These are phyloP conservation scores for Tetranychus piercei DNA, from an alignment of 2,888 invertebrate genomes.

Conservation along the genomic window DNA sequence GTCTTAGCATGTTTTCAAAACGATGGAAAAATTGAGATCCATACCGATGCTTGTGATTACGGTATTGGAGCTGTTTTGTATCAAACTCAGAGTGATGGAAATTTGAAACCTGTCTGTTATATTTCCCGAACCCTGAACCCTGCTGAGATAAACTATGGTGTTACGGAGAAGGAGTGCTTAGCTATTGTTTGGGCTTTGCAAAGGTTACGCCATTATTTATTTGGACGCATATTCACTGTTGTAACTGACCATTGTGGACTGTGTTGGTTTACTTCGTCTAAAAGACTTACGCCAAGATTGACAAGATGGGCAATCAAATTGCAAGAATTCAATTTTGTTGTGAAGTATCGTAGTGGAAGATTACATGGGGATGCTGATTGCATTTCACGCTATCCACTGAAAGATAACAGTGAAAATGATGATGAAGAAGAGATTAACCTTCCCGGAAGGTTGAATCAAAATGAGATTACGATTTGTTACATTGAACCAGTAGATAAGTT, in stretches of 20 bases:
- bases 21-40: slow-evolving; percentile 6
- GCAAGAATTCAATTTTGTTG: background rate
- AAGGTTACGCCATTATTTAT: slow-evolving; percentile 14
- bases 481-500: too few relatives aligned
- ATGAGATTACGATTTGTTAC: too few relatives aligned
- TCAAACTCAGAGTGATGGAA: background rate
- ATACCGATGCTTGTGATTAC: slow-evolving; percentile 11
- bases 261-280: slow-evolving; percentile 2
- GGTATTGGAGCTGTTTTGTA: background rate
- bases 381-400: background rate
- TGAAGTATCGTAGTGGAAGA: background rate
- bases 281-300: background rate
- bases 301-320: background rate
- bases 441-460: too few relatives aligned
- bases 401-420: background rate
- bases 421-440: background rate
- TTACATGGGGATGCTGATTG: slow-evolving; percentile 6
- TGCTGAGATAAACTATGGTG: slow-evolving; percentile 10
- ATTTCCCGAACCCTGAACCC: background rate
- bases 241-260: slow-evolving; percentile 15
- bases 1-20: slow-evolving; percentile 5
- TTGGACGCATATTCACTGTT: background rate
- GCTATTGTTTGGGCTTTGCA: slow-evolving; percentile 11
- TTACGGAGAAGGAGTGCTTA: slow-evolving; percentile 14
- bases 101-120: background rate